Evolutionary conservation across 2,888 invertebrate genomes (phyloP).

Genomic region (Rhopalosiphum nymphaeae): DNA sequence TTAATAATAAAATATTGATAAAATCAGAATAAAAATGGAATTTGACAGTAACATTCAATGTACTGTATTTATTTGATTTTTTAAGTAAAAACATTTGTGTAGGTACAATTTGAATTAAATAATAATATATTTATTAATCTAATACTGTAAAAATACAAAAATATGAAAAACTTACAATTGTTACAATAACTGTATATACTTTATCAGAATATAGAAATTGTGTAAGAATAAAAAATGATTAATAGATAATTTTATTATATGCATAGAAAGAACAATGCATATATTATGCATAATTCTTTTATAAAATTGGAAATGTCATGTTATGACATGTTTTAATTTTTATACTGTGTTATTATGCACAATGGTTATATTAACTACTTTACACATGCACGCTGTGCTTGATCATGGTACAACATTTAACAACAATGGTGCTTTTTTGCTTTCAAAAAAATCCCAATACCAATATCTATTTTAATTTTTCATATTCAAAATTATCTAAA

Average conservation of each 20-base stretch:
- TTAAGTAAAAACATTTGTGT: neutral
- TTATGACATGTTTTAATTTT: too few relatives aligned
- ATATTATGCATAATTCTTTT: too few relatives aligned
- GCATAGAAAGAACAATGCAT: too few relatives aligned
- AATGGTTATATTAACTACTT: too few relatives aligned
- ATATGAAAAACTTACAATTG: neutral
- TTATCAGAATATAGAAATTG: neutral
- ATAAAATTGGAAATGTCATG: too few relatives aligned
- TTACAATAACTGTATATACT: neutral
- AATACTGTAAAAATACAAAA: neutral
- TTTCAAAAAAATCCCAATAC: too few relatives aligned
- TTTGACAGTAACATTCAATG: neutral
- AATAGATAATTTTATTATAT: too few relatives aligned
- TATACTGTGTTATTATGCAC: too few relatives aligned
- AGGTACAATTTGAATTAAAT: neutral
- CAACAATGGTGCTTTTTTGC: too few relatives aligned
- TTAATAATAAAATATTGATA: neutral
- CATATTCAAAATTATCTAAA: neutral
- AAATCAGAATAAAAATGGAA: neutral
- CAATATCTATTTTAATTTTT: too few relatives aligned
- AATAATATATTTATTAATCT: neutral
- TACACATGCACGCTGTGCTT: too few relatives aligned
- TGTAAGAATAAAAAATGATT: neutral
- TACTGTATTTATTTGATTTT: neutral
- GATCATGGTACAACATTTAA: too few relatives aligned